Base-by-base conservation (phyloP, 2,797 vertebrate genomes). In the Scleropages formosus region DNA sequence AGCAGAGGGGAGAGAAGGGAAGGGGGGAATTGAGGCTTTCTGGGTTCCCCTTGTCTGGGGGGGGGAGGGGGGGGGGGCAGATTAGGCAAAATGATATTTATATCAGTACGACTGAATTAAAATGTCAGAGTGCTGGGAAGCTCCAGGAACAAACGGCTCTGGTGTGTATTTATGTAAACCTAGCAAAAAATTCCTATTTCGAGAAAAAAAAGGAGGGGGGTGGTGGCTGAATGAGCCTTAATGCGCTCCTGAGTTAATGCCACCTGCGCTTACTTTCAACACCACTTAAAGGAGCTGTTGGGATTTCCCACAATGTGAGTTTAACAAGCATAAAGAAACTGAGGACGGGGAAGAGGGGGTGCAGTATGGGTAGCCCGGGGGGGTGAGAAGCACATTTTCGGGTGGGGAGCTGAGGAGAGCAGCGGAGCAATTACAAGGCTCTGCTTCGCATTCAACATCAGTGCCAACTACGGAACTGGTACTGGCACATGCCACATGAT, bases 31-130 rank as follows among this genome's bases (percentile, higher is more conserved):
- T 67, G 39, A 80, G 74, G 60, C 74, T 82, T 68, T 81, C 70
- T 6, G 61, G 70, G 79, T 58, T 59, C 76, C 72, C 18, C 18
- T 74, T 10, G 64, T 76, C 65, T 70, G n/a, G n/a, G n/a, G n/a
- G n/a, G n/a, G n/a, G n/a, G 31, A 39, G 31, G 31, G 31, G 39
- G 6, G 68, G 72, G 78, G 20, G 69, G 74, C 74, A 87, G 87
- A 93, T 92, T 92, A 91, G 87, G 90, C 89, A 86, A 87, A 85
- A 89, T 88, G 81, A 91, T 89, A 92, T 92, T 94, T 94, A 91
- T 86, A 91, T 92, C 88, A 89, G 82, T 80, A 83, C 87, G 85
- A 87, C 83, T 76, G 85, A 93, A 94, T 86, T 89, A 88, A 90
- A 89, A 88, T 84, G 84, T 89, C 88, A 89, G 88, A 87, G 81